Evolutionary conservation across 23 tunicate species (phyloP).

Genomic region (Trididemnum nubilum): DNA sequence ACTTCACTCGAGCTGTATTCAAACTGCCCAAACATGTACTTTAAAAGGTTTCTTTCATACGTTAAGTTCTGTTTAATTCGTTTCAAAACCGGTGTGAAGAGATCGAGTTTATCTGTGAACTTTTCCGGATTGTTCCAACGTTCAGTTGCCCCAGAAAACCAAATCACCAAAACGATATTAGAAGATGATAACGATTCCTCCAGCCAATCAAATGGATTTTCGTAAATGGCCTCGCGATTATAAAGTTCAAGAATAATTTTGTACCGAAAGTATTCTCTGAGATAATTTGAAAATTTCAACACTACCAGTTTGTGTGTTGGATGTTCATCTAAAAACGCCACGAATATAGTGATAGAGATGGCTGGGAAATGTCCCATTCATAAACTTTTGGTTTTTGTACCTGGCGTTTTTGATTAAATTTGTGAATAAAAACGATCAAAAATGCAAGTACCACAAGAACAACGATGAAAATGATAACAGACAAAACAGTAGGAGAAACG

Average conservation of each 20-base stretch:
- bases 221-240: slow-evolving; percentile 20
- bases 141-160: slow-evolving; percentile 38
- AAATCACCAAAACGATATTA: slow-evolving; percentile 34
- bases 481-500: background rate
- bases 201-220: slow-evolving; percentile 34
- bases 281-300: slow-evolving; percentile 54
- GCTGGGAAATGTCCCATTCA: background rate
- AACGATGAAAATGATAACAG: background rate
- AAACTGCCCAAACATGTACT: slow-evolving; percentile 42
- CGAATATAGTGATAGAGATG: slow-evolving; percentile 1
- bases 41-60: slow-evolving; percentile 18
- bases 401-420: background rate
- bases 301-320: slow-evolving; percentile 43
- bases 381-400: background rate
- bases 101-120: slow-evolving; percentile 7
- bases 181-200: slow-evolving; percentile 9
- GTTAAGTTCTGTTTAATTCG: slow-evolving; percentile 18
- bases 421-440: background rate
- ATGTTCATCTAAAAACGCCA: slow-evolving; percentile 60
- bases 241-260: slow-evolving; percentile 43
- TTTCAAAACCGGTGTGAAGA: slow-evolving; percentile 53
- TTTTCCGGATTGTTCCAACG: slow-evolving; percentile 12
- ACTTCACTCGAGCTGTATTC: slow-evolving; percentile 41
- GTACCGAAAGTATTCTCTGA: slow-evolving; percentile 40
- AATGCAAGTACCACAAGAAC: background rate